Evolutionary conservation across 2,888 invertebrate species (phyloP), one percentile per base, ranked within the genome.

Genomic region (Caenorhabditis sinica): DNA sequence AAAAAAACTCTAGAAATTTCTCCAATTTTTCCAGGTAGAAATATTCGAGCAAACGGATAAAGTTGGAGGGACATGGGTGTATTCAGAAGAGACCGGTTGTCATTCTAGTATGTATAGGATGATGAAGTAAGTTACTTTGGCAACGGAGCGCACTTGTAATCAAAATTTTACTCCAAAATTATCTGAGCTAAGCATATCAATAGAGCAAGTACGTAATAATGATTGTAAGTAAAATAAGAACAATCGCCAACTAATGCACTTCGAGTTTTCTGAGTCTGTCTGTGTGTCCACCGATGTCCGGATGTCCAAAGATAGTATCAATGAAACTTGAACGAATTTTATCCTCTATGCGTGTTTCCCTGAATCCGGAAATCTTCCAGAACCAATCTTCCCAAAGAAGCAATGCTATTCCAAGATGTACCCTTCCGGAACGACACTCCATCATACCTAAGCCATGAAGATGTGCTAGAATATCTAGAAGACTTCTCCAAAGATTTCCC

Each of bases 81-180:
- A 87, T 63, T 77, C 86, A 17, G 86, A 88, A 45, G 73, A 87
- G 36, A 76, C 85, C 17, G 77, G 82, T 53, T 76, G 80, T 43
- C 96, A 96, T 93, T 96, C 96, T 61, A 96, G 96, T 93, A 97
- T 97, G 96, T 97, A 97, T 92, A 95, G 96, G 92, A 96, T 95
- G 91, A 94, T 97, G 79, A 95, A 95, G 97, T 97, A 93, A 93
- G 93, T 85, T 61, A 25, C 49, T 36, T 20, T 13, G 45, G 2
- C 49, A 49, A 49, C n/a, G 6, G 49, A 23, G 20, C 49, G 5
- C 11, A 9, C 13, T 20, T 49, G n/a, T n/a, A n/a, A n/a, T n/a
- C n/a, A n/a, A n/a, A n/a, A n/a, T n/a, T n/a, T n/a, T n/a, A n/a
- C n/a, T n/a, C n/a, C n/a, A n/a, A n/a, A n/a, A n/a, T n/a, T n/a